Evolutionary conservation across 2,113 vertebrate species (phyloP).

Genomic region (Coracopsis vasa): DNA sequence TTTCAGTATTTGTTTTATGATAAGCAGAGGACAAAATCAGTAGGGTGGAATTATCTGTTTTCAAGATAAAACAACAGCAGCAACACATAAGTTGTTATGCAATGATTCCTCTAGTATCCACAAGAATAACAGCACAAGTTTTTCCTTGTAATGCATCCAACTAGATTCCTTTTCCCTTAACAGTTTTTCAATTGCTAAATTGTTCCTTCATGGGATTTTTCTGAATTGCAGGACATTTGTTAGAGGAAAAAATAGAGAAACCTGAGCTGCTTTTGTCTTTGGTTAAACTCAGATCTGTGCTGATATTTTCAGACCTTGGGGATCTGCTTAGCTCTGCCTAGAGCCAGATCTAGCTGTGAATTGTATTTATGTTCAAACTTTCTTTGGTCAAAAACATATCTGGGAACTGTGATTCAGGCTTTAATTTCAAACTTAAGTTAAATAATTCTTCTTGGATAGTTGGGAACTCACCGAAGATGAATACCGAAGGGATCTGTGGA

Average conservation of each 20-base stretch:
- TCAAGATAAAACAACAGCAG: constrained; percentile 6
- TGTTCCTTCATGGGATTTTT: not conserved
- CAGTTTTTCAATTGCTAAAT: not conserved
- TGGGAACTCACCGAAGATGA: not conserved
- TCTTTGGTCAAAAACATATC: not conserved
- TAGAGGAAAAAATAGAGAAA: not conserved
- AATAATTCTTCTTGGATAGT: not conserved
- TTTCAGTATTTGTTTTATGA: not conserved
- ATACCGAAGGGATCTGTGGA: not conserved
- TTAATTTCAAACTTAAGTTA: not conserved
- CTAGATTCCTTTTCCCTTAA: constrained; percentile 1
- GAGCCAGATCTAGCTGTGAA: not conserved
- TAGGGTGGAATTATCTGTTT: not conserved
- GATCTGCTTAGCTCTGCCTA: not conserved
- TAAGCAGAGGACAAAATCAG: not conserved
- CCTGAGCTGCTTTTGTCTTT: not conserved
- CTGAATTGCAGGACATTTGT: not conserved
- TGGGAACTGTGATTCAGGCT: not conserved
- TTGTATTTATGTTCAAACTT: not conserved
- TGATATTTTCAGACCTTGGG: not conserved
- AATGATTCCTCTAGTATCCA: constrained; percentile 11
- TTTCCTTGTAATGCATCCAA: constrained; percentile 23
- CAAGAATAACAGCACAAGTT: constrained; percentile 44
- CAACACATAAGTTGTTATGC: not conserved
- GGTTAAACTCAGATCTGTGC: not conserved